phyloP scores from a whole-genome alignment of 2,113 vertebrate species.

The Phocoena sinus region DNA sequence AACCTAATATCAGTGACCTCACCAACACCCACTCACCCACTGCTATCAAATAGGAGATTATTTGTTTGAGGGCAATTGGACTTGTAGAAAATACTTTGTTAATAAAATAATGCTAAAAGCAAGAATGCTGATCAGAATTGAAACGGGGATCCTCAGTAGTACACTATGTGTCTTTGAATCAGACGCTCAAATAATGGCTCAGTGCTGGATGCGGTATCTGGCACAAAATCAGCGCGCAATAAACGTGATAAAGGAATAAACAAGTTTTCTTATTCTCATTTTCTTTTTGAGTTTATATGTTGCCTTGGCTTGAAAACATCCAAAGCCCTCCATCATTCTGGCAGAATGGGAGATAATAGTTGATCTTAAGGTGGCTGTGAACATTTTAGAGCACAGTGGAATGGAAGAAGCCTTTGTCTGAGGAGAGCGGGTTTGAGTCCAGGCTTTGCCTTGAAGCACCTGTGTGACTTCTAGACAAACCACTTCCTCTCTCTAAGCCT shows the following conservation, averaged over 20 bases:
- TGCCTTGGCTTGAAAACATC: constrained; percentile 15
- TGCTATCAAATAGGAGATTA: neutral
- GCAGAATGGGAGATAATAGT: neutral
- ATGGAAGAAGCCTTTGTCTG: neutral
- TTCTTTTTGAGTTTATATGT: neutral
- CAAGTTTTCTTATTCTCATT: neutral
- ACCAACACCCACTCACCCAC: neutral
- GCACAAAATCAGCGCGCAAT: neutral
- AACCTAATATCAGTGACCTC: neutral
- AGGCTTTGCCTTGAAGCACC: neutral
- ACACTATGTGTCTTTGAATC: neutral
- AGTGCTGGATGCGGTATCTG: neutral
- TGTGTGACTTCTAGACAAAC: neutral
- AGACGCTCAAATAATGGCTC: neutral
- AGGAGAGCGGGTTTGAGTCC: neutral
- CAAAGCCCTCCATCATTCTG: neutral
- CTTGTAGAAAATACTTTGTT: neutral
- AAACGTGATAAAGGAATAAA: neutral
- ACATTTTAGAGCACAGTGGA: neutral
- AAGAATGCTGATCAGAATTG: neutral
- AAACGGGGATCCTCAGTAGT: neutral
- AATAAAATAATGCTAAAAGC: neutral
- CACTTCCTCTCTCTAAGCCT: neutral
- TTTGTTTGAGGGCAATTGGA: neutral
- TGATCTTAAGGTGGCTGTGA: neutral